Evolutionary conservation across 2,113 vertebrate genomes (phyloP).

Genomic region (Numida meleagris): DNA sequence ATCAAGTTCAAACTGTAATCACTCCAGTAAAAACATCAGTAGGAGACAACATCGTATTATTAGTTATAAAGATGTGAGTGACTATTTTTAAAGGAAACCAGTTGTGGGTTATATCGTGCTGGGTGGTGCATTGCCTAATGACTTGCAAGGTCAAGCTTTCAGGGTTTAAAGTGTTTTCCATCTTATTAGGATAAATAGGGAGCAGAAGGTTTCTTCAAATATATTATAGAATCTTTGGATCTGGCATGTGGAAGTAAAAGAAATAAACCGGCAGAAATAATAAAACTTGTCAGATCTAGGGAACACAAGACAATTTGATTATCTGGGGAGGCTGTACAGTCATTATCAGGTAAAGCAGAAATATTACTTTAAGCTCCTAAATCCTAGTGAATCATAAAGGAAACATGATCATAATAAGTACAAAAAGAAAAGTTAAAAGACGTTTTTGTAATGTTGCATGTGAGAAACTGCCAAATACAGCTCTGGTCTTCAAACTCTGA

Average conservation of each 20-base stretch:
- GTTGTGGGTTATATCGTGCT: neutral
- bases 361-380: neutral
- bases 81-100: neutral
- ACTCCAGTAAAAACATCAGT: neutral
- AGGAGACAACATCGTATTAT: neutral
- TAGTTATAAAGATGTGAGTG: neutral
- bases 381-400: slow-evolving; percentile 1
- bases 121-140: neutral
- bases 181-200: neutral
- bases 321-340: neutral
- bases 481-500: neutral
- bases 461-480: slow-evolving; percentile 34
- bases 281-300: neutral
- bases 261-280: neutral
- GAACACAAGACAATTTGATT: neutral
- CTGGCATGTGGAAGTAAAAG: neutral
- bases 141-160: neutral
- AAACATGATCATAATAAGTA: slow-evolving; percentile 53
- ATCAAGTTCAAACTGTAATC: slow-evolving; percentile 16
- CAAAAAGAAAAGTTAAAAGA: slow-evolving; percentile 61
- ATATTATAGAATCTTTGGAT: neutral
- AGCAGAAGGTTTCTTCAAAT: neutral
- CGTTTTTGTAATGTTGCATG: neutral
- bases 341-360: slow-evolving; percentile 19
- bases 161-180: neutral